A percentile compares a stretch with the other conserved stretches of the same genome.
phyloP scores from a whole-genome alignment of 2,797 vertebrate species.

The Thripadectes ignobilis region DNA sequence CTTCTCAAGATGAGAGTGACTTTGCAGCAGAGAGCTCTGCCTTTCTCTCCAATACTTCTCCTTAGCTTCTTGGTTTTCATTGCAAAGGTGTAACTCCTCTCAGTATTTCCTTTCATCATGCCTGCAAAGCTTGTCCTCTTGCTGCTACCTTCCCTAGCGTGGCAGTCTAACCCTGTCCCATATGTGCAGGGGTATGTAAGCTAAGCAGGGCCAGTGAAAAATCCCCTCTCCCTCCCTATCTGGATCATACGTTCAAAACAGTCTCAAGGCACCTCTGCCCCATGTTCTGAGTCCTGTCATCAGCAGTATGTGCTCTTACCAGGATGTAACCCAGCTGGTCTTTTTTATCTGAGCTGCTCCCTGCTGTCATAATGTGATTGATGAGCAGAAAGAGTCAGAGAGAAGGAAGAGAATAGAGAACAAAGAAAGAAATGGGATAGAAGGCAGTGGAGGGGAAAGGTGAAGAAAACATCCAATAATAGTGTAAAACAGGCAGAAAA shows the following conservation, averaged over 20 bases:
- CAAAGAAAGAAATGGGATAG: neutral
- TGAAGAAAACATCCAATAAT: accelerated
- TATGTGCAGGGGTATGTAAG: neutral
- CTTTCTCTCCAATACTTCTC: neutral
- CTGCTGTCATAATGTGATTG: accelerated
- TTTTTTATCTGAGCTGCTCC: neutral
- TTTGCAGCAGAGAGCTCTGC: neutral
- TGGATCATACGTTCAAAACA: neutral
- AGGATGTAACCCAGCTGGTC: neutral
- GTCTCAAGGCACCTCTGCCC: neutral
- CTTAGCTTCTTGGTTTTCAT: neutral
- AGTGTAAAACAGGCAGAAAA: neutral
- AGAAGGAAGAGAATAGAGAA: neutral
- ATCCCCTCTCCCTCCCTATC: neutral
- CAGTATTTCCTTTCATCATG: neutral
- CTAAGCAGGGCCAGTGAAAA: neutral
- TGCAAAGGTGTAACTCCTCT: neutral
- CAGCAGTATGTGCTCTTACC: neutral
- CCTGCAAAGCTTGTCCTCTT: neutral
- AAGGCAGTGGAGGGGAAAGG: neutral
- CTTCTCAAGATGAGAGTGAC: neutral
- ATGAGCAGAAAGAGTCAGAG: neutral
- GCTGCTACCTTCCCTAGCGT: neutral
- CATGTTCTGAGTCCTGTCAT: neutral
- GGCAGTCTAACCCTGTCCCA: neutral